phyloP scores from a whole-genome alignment of 2,888 invertebrate genomes.

The Kryphioiulus occultus region DNA sequence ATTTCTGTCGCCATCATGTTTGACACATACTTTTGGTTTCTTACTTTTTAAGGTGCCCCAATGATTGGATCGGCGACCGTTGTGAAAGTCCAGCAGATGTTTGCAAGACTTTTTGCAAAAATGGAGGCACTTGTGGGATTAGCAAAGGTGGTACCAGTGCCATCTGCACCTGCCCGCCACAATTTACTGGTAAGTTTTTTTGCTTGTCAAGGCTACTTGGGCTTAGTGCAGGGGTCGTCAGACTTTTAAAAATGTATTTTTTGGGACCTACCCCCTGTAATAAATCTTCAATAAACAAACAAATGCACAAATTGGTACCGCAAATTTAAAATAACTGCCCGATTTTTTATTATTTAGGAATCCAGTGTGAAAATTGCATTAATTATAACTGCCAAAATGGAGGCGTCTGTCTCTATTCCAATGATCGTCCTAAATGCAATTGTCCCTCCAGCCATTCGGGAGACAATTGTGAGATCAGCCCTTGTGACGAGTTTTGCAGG shows the following conservation, averaged over 20 bases:
- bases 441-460: constrained; percentile 69
- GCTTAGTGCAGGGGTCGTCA: no score
- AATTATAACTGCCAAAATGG: constrained; percentile 68
- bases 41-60: constrained; percentile 64
- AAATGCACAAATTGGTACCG: no score
- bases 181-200: constrained; percentile 64
- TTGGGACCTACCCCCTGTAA: no score
- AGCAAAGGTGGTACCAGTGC: constrained; percentile 53
- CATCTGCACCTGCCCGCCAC: constrained; percentile 67
- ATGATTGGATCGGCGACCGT: constrained; percentile 72
- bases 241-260: no score
- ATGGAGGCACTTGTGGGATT: constrained; percentile 69
- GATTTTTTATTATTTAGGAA: constrained; percentile 52
- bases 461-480: constrained; percentile 65
- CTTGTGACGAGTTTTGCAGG: constrained; percentile 63
- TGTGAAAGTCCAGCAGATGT: constrained; percentile 70
- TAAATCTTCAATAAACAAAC: no score
- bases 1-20: no score
- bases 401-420: constrained; percentile 62
- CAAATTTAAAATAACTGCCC: no score
- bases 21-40: no score
- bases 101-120: constrained; percentile 67
- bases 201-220: no score
- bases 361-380: constrained; percentile 57
- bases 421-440: constrained; percentile 62